These are phyloP conservation scores for Colletes latitarsis DNA, from an alignment of 1,140 invertebrate species.

Conservation along the genomic window DNA sequence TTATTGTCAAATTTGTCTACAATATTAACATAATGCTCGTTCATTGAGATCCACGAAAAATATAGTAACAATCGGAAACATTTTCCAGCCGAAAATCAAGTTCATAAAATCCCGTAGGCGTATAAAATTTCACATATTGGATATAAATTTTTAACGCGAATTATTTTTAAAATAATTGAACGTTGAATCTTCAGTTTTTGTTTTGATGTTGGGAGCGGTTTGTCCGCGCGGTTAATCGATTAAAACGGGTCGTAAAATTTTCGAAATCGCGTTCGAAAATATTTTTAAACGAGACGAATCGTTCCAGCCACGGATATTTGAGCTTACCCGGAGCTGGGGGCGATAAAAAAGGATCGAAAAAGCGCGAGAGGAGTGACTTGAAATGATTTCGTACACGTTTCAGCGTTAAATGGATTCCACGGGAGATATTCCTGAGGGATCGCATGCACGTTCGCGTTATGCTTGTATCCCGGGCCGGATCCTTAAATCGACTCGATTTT, in stretches of 20 bases:
- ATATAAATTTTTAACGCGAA: too few relatives aligned
- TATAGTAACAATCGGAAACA: too few relatives aligned
- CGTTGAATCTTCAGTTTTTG: too few relatives aligned
- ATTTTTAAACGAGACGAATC: neutral
- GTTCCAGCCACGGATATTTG: neutral
- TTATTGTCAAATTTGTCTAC: too few relatives aligned
- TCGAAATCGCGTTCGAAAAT: neutral
- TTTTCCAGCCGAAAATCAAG: too few relatives aligned
- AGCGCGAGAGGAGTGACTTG: constrained; percentile 28
- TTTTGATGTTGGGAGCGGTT: too few relatives aligned
- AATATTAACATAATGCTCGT: too few relatives aligned
- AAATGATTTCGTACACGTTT: constrained; percentile 54
- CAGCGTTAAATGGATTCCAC: constrained; percentile 59
- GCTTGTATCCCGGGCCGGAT: constrained; percentile 53
- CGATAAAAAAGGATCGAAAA: constrained; percentile 17
- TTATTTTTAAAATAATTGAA: too few relatives aligned
- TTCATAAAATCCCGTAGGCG: too few relatives aligned
- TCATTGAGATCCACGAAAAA: too few relatives aligned
- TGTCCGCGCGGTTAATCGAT: too few relatives aligned
- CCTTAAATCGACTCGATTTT: constrained; percentile 70
- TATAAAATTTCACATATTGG: too few relatives aligned
- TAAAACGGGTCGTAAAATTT: neutral
- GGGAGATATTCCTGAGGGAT: constrained; percentile 57
- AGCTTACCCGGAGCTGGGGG: neutral
- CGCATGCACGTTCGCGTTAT: constrained; percentile 57